Conservation (phyloP, 2,888 invertebrate genomes). For the Charanyca ferruginea region DNA sequence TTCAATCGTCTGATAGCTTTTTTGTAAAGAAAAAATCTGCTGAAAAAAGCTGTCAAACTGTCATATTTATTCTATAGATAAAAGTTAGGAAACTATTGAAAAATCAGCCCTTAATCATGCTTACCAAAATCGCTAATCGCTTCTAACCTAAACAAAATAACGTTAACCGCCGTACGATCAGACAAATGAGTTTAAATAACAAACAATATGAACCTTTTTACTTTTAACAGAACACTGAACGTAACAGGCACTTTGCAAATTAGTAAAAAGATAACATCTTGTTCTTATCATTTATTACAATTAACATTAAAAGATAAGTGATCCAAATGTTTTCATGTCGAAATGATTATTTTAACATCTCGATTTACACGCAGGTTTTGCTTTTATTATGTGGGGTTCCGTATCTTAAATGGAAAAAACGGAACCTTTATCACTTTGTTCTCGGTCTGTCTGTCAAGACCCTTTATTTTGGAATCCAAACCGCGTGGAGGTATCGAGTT, state of each 20-base stretch:
- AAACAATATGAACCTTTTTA: conserved; percentile 38
- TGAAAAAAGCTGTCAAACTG: too few relatives aligned
- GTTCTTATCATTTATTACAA: conserved; percentile 15
- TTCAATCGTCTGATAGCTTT: too few relatives aligned
- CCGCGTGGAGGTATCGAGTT: too few relatives aligned
- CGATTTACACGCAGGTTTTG: not conserved
- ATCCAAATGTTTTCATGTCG: conserved; percentile 13
- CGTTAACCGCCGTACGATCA: conserved; percentile 34
- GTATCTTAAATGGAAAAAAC: too few relatives aligned
- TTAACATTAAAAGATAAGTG: conserved; percentile 29
- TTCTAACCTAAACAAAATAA: conserved; percentile 19
- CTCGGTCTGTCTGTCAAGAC: too few relatives aligned
- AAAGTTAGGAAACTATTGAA: too few relatives aligned
- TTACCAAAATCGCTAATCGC: not conserved
- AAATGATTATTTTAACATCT: conserved; percentile 33
- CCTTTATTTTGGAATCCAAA: too few relatives aligned
- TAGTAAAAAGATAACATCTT: conserved; percentile 28
- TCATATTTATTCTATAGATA: too few relatives aligned
- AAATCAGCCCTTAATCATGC: too few relatives aligned
- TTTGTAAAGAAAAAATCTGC: too few relatives aligned
- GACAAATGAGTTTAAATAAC: conserved; percentile 41
- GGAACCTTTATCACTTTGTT: too few relatives aligned
- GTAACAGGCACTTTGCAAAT: conserved; percentile 19
- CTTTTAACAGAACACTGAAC: conserved; percentile 14
- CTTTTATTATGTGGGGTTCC: too few relatives aligned